Percentiles rank a stretch among this genome's conserved stretches.
These are phyloP conservation scores for Stratiolaelaps scimitus DNA, from an alignment of 1,140 invertebrate species.

Conservation along the genomic window DNA sequence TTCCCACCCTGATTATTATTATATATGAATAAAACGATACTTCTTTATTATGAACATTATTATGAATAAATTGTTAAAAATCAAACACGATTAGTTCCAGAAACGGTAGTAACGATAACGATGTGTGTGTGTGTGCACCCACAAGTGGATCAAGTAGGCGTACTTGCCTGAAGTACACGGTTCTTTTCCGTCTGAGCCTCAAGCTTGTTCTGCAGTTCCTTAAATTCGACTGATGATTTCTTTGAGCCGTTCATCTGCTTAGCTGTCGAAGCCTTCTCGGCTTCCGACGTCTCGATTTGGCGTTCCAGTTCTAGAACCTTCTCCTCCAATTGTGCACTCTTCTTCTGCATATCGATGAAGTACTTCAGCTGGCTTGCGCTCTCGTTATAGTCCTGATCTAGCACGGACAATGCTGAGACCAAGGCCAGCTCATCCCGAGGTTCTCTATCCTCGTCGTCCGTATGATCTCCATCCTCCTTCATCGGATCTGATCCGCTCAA, in stretches of 20 bases:
- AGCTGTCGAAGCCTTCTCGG: neutral
- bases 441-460: neutral
- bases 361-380: conserved; percentile 14
- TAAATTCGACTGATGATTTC: neutral
- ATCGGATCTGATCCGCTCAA: no score
- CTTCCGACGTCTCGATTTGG: neutral
- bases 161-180: neutral
- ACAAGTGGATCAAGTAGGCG: no score
- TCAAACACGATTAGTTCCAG: no score
- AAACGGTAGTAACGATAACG: no score
- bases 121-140: no score
- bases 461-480: neutral
- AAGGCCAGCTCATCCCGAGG: neutral
- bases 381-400: conserved; percentile 22
- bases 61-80: no score
- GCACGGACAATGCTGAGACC: neutral
- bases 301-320: conserved; percentile 17
- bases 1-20: no score
- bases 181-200: conserved; percentile 11
- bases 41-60: no score
- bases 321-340: conserved; percentile 5
- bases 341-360: conserved; percentile 24
- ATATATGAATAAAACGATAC: no score
- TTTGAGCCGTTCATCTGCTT: conserved; percentile 10
- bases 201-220: conserved; percentile 17